Conservation (phyloP, 2,797 vertebrate species). For the Pangasius krempfi region DNA sequence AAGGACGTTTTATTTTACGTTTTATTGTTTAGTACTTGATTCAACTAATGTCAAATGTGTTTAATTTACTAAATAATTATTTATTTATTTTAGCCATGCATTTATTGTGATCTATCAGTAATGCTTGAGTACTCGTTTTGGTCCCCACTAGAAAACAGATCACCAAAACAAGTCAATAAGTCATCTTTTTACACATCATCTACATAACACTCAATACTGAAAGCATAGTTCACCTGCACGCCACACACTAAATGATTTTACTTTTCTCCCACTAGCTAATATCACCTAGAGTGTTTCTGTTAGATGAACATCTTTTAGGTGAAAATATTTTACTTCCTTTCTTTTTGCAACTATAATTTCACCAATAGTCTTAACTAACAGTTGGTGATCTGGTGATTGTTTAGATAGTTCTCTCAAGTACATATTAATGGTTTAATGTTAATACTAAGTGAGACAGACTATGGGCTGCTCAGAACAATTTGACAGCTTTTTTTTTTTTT, state of each 20-base stretch:
- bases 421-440: neutral
- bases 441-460: neutral
- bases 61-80: neutral
- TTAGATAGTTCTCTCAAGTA: neutral
- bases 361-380: neutral
- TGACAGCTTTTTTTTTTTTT: neutral
- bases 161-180: neutral
- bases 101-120: neutral
- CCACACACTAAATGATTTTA: neutral
- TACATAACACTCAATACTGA: neutral
- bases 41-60: neutral
- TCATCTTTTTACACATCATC: neutral
- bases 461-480: neutral
- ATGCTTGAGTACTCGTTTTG: neutral
- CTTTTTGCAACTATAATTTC: neutral
- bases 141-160: neutral
- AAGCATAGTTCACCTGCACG: neutral
- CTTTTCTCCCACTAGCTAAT: neutral
- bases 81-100: neutral
- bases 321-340: neutral
- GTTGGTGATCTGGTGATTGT: neutral
- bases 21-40: neutral
- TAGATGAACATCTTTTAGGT: neutral
- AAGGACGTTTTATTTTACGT: neutral
- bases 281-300: neutral